Evolutionary conservation across 1,140 invertebrate genomes (phyloP).

Genomic region (Trachymyrmex cornetzi): DNA sequence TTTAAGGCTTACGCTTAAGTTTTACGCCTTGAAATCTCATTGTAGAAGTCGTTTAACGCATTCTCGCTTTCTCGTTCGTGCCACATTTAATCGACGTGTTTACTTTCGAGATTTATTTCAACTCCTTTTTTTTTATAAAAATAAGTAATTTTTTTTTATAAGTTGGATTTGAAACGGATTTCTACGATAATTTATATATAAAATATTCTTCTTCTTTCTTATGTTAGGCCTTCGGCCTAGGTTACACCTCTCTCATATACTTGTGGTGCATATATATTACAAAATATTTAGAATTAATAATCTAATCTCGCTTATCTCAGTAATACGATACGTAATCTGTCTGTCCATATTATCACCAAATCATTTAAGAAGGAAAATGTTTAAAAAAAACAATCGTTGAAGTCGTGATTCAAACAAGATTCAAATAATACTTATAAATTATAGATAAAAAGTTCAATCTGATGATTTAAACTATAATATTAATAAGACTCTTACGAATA

Average conservation of each 20-base stretch:
- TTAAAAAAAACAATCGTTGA: not conserved
- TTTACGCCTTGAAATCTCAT: too few relatives aligned
- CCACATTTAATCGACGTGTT: not conserved
- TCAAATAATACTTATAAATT: too few relatives aligned
- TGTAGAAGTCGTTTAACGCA: too few relatives aligned
- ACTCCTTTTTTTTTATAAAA: not conserved
- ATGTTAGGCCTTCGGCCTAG: too few relatives aligned
- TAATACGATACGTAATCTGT: not conserved
- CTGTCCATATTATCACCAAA: not conserved
- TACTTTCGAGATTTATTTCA: not conserved
- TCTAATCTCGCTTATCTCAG: conserved; percentile 32
- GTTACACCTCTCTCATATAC: too few relatives aligned
- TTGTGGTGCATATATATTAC: too few relatives aligned
- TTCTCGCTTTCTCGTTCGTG: not conserved
- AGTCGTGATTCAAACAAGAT: not conserved
- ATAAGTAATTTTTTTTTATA: too few relatives aligned
- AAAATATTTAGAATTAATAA: not conserved
- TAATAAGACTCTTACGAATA: too few relatives aligned
- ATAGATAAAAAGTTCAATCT: too few relatives aligned
- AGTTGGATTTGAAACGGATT: not conserved
- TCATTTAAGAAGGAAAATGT: not conserved
- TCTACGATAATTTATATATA: not conserved
- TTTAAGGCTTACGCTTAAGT: too few relatives aligned
- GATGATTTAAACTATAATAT: too few relatives aligned
- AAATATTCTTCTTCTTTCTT: not conserved